Base-by-base conservation (phyloP, 2,797 vertebrate species). In the Ciconia nigra region DNA sequence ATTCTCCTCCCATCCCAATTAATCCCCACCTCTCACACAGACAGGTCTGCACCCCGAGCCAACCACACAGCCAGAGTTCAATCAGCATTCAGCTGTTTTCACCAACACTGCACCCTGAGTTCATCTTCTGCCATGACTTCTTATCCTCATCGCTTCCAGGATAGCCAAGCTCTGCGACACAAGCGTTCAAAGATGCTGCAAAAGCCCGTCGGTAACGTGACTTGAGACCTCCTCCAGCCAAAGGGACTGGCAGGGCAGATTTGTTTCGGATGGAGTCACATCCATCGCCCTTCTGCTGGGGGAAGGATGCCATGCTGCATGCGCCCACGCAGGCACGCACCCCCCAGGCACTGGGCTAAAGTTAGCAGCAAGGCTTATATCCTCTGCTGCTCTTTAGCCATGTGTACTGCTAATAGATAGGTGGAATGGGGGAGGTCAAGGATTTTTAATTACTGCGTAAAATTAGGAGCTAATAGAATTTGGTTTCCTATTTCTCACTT, bases 361-460 rank as follows among this genome's bases (percentile, higher is more conserved):
- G 92, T 94, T 88, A 95, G 95, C 72, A 88, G 84, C 76, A 54
- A 42, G 61, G 74, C 63, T 41, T 20, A 26, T 33, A 77, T 25
- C 41, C 63, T 77, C 92, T 62, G 78, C 0, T 67, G 58, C 65
- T 88, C 66, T 90, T 78, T 14, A 73, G 85, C 89, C 61, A n/a
- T 22, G 18, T 2, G 0, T 20, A 35, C 52, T 78, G 87, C 72
- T 78, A 81, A 69, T 2, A 78, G 55, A 85, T 17, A 11, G 71
- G 16, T 9, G 37, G 33, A 31, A 86, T 7, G 4, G 11, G 42
- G 24, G 44, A 81, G 67, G 83, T 52, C 83, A 83, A 18, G 52
- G 61, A 87, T 90, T 97, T 96, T 90, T 93, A 94, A 97, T 94
- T 93, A 90, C 86, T 47, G 35, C 26, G 44, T 67, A 83, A 93